Evolutionary conservation across 1,140 invertebrate genomes (phyloP).

Genomic region (Drosophila pectinifera): DNA sequence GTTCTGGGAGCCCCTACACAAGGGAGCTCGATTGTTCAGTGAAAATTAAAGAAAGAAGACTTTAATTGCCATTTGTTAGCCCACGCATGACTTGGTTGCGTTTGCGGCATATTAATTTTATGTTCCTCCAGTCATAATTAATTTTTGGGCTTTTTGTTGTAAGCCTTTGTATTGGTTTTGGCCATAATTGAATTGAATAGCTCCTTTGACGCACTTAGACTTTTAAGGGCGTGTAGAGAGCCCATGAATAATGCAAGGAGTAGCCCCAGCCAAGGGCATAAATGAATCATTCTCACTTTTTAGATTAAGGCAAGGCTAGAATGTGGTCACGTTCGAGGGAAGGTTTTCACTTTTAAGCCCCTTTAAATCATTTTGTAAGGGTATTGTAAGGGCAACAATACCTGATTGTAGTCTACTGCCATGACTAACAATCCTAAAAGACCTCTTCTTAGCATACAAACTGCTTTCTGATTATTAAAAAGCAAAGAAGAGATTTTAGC

Average conservation of each 20-base stretch:
- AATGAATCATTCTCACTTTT: conserved; percentile 69
- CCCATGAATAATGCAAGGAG: conserved; percentile 64
- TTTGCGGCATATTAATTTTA: conserved; percentile 67
- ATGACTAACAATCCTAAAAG: conserved; percentile 10
- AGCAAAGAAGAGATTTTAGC: conserved; percentile 8
- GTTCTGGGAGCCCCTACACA: conserved; percentile 11
- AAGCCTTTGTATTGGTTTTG: conserved; percentile 16
- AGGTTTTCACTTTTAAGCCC: conserved; percentile 31
- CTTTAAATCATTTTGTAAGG: not conserved
- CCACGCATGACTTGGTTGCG: conserved; percentile 58
- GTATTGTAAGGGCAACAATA: not conserved
- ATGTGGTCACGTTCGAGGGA: conserved; percentile 26
- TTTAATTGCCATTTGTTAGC: conserved; percentile 46
- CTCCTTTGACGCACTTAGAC: conserved; percentile 41
- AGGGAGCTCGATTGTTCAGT: conserved; percentile 16
- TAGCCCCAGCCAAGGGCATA: conserved; percentile 7
- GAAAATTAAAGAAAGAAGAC: not conserved
- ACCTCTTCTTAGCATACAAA: conserved; percentile 28
- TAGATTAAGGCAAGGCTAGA: conserved; percentile 23
- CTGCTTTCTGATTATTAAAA: conserved; percentile 52
- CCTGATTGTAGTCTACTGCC: not conserved
- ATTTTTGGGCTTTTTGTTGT: conserved; percentile 64
- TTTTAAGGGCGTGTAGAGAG: conserved; percentile 50
- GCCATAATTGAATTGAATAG: conserved; percentile 25
- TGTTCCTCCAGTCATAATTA: conserved; percentile 55